Conservation (phyloP, 2,888 invertebrate genomes). For the Drosophila niveifrons region DNA sequence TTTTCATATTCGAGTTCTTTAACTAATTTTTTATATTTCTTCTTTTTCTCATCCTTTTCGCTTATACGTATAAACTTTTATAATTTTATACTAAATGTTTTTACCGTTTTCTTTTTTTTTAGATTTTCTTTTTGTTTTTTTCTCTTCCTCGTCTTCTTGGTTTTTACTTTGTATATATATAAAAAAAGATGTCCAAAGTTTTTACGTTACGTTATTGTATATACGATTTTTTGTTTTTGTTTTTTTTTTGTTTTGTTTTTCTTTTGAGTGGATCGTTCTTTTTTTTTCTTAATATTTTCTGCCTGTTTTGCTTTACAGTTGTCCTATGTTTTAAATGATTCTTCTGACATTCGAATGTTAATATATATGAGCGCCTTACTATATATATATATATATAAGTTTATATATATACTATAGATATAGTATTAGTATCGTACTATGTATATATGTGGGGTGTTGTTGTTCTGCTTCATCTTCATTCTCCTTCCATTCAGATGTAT, state of each 20-base stretch:
- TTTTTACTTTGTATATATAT: slow-evolving; percentile 77
- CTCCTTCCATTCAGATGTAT: slow-evolving; percentile 36
- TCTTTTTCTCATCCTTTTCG: slow-evolving; percentile 46
- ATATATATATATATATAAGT: slow-evolving; percentile 58
- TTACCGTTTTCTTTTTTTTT: slow-evolving; percentile 58
- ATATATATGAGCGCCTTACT: slow-evolving; percentile 53
- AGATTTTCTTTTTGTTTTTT: slow-evolving; percentile 38
- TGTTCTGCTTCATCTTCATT: slow-evolving; percentile 38
- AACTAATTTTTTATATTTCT: slow-evolving; percentile 77
- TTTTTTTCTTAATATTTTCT: slow-evolving; percentile 46
- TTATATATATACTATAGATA: slow-evolving; percentile 70
- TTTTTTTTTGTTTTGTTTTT: slow-evolving; percentile 34
- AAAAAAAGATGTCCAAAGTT: slow-evolving; percentile 83
- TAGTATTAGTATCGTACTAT: slow-evolving; percentile 66
- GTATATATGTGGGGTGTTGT: slow-evolving; percentile 68
- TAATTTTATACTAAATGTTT: slow-evolving; percentile 83
- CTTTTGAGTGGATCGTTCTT: slow-evolving; percentile 59
- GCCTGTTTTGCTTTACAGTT: slow-evolving; percentile 80
- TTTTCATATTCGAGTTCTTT: slow-evolving; percentile 75
- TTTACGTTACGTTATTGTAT: slow-evolving; percentile 83
- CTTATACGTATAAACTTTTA: slow-evolving; percentile 84
- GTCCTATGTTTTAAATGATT: slow-evolving; percentile 77
- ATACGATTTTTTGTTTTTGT: slow-evolving; percentile 68
- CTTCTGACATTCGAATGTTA: slow-evolving; percentile 68
- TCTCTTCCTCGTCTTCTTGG: slow-evolving; percentile 22